Base-by-base conservation (phyloP, 2,888 invertebrate species). In the Chydorus sphaericus region DNA sequence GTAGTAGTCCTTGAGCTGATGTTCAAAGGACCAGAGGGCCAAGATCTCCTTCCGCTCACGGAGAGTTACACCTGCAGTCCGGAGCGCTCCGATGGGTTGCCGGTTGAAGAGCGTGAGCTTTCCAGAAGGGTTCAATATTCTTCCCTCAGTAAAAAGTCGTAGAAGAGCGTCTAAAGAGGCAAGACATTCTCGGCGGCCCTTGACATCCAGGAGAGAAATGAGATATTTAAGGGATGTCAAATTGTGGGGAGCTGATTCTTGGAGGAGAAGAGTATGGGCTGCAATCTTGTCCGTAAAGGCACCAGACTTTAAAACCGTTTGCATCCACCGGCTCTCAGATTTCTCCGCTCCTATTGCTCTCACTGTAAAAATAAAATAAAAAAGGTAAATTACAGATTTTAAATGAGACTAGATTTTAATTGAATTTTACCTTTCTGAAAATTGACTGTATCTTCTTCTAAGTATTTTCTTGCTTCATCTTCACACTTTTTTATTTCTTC, bases 1-100 rank as follows among this genome's bases (percentile, higher is more conserved):
- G 70, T 88, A 91, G 30, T 77, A 72, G 60, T 83, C 80, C 67
- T 89, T 90, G 1, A 97, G 69, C 64, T 87, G 83, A 65, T 85
- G 85, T 68, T 97, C 97, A 70, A 83, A 96, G 65, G 83, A 80
- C 93, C 94, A 97, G 56, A 79, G 70, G 10, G 82, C 78, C 16
- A 86, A 74, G 59, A 83, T 71, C 61, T 78, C 80, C 55, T 80
- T 75, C 50, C 79, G 72, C 0, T 78, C 75, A 28, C 80, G 76
- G 20, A 68, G 68, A 0, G 79, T 71, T 66, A 80, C 71, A 74
- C 36, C 23, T 60, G 54, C 20, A 23, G 48, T 39, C 14, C 76
- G 75, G 0, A 85, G 59, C 29, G 73, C 67, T 0, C 74, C 72
- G 0, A 83, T 66, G 0, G 83, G 75, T 60, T 81, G 79, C 60